Evolutionary conservation across 2,888 invertebrate genomes (phyloP).

Genomic region (Mycalesis mineus): DNA sequence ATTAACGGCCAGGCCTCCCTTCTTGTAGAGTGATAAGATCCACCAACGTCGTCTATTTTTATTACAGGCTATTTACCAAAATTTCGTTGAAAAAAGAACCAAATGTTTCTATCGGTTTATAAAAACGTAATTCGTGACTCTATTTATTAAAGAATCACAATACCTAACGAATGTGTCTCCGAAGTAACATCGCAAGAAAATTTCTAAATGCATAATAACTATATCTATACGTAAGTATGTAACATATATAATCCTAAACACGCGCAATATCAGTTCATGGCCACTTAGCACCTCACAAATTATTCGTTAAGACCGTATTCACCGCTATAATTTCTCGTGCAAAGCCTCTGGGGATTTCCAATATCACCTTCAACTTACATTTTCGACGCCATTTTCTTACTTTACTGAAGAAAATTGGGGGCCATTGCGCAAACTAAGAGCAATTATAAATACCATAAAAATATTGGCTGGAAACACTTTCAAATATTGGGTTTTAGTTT

Average conservation of each 20-base stretch:
- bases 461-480: not conserved
- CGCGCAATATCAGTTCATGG: slow-evolving; percentile 8
- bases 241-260: slow-evolving; percentile 10
- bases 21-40: too few relatives aligned
- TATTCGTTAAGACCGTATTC: slow-evolving; percentile 23
- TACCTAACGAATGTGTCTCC: too few relatives aligned
- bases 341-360: slow-evolving; percentile 42
- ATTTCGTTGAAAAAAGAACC: too few relatives aligned
- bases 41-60: too few relatives aligned
- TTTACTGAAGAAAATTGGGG: slow-evolving; percentile 55
- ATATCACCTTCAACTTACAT: slow-evolving; percentile 43
- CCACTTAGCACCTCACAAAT: slow-evolving; percentile 23
- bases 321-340: slow-evolving; percentile 30
- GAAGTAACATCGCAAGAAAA: not conserved
- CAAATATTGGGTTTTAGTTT: too few relatives aligned
- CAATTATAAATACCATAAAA: not conserved
- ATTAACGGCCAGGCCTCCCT: too few relatives aligned
- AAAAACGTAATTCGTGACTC: too few relatives aligned
- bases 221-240: not conserved
- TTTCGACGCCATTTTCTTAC: slow-evolving; percentile 52
- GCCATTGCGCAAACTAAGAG: not conserved
- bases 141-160: too few relatives aligned
- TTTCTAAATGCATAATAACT: not conserved
- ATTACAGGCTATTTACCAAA: too few relatives aligned
- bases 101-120: too few relatives aligned